Evolutionary conservation across 2,888 invertebrate species (phyloP).

Genomic region (Arrhopalites spinosus): DNA sequence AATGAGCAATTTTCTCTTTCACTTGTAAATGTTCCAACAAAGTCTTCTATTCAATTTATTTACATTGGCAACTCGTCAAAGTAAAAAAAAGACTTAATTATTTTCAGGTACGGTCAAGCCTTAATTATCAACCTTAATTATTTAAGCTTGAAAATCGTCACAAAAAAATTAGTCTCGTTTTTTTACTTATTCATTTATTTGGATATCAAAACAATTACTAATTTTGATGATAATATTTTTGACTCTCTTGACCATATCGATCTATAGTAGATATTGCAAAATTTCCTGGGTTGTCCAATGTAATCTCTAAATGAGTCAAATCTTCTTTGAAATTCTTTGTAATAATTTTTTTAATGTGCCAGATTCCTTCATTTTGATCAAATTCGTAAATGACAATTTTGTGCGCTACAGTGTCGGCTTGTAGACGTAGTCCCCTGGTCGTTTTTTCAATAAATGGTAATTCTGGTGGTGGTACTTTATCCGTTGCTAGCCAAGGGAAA

Average conservation of each 20-base stretch:
- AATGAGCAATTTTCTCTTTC: too few relatives aligned
- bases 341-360: not conserved
- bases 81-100: too few relatives aligned
- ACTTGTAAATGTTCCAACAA: too few relatives aligned
- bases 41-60: too few relatives aligned
- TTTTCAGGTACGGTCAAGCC: too few relatives aligned
- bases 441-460: not conserved
- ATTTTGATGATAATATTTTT: constrained; percentile 18
- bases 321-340: not conserved
- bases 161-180: too few relatives aligned
- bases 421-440: not conserved
- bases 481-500: constrained; percentile 42
- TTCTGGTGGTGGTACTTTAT: not conserved
- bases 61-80: too few relatives aligned
- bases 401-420: not conserved
- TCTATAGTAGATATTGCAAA: constrained; percentile 32
- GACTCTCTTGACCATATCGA: constrained; percentile 39
- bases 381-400: not conserved
- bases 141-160: too few relatives aligned
- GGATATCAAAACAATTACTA: too few relatives aligned
- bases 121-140: too few relatives aligned
- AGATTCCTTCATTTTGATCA: constrained; percentile 4
- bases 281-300: not conserved
- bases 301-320: not conserved
- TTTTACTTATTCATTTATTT: too few relatives aligned